Evolutionary conservation across 2,888 invertebrate genomes (phyloP).

Genomic region (Mystacides longicornis): DNA sequence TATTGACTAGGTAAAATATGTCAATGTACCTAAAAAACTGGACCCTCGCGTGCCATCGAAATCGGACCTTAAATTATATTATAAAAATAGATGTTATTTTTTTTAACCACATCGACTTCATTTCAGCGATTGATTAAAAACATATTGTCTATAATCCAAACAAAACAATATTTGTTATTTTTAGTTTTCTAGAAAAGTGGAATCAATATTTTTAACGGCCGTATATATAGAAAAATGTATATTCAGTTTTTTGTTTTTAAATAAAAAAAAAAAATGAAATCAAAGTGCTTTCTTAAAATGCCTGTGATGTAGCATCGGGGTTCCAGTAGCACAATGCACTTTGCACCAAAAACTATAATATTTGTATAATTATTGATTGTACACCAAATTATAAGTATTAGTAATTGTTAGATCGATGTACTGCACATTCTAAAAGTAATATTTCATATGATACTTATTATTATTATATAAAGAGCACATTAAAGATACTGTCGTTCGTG

Average conservation of each 20-base stretch:
- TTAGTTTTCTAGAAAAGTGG: neutral
- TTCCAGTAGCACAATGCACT: conserved; percentile 27
- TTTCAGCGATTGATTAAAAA: too few relatives aligned
- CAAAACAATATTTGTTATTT: too few relatives aligned
- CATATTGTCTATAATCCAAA: too few relatives aligned
- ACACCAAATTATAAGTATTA: neutral
- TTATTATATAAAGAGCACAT: too few relatives aligned
- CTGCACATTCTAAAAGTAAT: conserved; percentile 1
- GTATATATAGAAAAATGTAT: neutral
- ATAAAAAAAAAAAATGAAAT: neutral
- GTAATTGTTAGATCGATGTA: conserved; percentile 7
- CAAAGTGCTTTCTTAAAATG: conserved; percentile 13
- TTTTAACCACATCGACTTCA: conserved; percentile 7
- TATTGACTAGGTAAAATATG: too few relatives aligned
- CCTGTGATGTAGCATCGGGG: conserved; percentile 11
- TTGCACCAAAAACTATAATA: conserved; percentile 24
- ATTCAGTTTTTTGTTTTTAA: neutral
- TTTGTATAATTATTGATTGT: too few relatives aligned
- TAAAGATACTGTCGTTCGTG: too few relatives aligned
- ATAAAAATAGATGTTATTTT: conserved; percentile 11
- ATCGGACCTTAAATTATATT: conserved; percentile 5
- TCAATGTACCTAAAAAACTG: conserved; percentile 27
- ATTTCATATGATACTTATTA: too few relatives aligned
- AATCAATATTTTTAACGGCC: neutral
- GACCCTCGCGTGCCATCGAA: conserved; percentile 17